Percentiles rank a stretch among this genome's conserved stretches.
phyloP scores from a whole-genome alignment of 2,797 vertebrate genomes.

The Cryptoprocta ferox region DNA sequence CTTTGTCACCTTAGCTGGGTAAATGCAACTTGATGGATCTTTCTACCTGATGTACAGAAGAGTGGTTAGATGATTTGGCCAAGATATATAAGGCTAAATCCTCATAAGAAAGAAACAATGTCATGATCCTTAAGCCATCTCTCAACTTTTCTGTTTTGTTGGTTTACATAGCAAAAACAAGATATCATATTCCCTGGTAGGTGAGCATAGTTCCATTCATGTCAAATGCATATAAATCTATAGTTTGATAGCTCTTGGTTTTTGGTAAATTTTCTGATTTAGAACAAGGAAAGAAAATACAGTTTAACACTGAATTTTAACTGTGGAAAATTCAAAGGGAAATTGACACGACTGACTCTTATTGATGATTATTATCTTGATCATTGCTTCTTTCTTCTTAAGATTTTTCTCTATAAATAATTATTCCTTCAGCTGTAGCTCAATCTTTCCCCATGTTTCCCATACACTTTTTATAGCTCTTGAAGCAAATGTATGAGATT shows the following conservation, averaged over 20 bases:
- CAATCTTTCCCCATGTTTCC: background rate
- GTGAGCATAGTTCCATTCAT: background rate
- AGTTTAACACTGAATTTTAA: background rate
- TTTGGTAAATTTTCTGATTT: background rate
- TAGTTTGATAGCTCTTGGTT: background rate
- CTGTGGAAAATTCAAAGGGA: background rate
- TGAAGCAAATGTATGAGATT: background rate
- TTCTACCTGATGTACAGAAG: background rate
- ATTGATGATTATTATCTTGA: background rate
- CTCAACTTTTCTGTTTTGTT: background rate
- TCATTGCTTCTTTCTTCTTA: background rate
- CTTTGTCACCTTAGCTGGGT: background rate
- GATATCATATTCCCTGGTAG: background rate
- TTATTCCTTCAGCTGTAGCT: background rate
- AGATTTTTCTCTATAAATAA: background rate
- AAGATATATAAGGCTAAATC: background rate
- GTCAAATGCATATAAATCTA: background rate
- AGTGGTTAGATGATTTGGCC: background rate
- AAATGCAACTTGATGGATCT: background rate
- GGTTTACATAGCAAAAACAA: background rate
- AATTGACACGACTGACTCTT: background rate
- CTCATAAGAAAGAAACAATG: background rate
- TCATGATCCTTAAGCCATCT: background rate
- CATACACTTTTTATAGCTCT: background rate
- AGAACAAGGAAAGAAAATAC: background rate